Evolutionary conservation across 2,113 vertebrate genomes (phyloP).

Genomic region (Grallaria varia): DNA sequence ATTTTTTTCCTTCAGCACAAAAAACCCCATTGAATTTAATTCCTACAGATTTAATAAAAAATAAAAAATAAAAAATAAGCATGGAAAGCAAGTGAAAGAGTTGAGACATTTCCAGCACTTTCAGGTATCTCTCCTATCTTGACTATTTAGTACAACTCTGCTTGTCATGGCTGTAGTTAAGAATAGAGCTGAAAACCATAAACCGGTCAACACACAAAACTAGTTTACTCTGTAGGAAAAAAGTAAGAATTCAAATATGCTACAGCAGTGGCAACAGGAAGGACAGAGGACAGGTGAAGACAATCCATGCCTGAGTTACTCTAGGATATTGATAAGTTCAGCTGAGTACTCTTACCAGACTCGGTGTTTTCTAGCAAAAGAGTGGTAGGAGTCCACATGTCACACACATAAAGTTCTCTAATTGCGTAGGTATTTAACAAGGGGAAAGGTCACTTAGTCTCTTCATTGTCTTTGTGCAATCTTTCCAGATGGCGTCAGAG

Average conservation of each 20-base stretch:
- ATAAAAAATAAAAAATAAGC: not conserved
- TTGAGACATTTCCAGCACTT: not conserved
- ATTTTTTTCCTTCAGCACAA: not conserved
- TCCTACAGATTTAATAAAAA: not conserved
- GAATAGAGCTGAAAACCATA: not conserved
- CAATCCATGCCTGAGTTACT: not conserved
- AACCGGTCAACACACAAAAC: not conserved
- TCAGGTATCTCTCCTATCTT: not conserved
- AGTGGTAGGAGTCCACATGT: not conserved
- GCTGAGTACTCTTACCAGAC: not conserved
- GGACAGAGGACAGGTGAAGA: not conserved
- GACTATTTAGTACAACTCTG: not conserved
- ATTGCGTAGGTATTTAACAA: not conserved
- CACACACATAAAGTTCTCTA: not conserved
- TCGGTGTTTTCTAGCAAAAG: not conserved
- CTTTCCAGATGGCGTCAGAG: accelerated
- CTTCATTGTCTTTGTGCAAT: not conserved
- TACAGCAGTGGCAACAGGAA: not conserved
- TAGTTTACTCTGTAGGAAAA: not conserved
- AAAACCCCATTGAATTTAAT: not conserved
- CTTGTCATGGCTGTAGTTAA: not conserved
- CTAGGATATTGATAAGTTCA: not conserved
- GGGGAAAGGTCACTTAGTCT: not conserved
- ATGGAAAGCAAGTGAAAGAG: not conserved
- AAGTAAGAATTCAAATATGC: not conserved